Evolutionary conservation across 2,888 invertebrate genomes (phyloP).

Genomic region (Eurois occulta): DNA sequence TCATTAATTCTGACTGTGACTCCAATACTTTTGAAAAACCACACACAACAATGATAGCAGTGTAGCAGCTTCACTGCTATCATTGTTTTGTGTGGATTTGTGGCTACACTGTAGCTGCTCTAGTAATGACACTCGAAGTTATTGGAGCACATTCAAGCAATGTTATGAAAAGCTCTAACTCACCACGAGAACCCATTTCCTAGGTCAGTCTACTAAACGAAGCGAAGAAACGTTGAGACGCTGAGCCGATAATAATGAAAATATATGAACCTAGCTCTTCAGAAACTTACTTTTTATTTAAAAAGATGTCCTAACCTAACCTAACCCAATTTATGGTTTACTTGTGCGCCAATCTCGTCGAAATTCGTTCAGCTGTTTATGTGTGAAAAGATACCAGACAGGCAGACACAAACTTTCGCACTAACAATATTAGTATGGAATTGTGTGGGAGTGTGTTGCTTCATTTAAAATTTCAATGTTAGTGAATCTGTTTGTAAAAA

Average conservation of each 20-base stretch:
- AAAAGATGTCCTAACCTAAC: not conserved
- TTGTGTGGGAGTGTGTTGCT: too few relatives aligned
- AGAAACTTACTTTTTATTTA: not conserved
- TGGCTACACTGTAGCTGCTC: too few relatives aligned
- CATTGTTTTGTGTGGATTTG: too few relatives aligned
- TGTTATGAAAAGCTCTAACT: not conserved
- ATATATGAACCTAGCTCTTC: not conserved
- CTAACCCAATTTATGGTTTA: not conserved
- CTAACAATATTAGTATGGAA: too few relatives aligned
- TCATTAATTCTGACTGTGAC: not conserved
- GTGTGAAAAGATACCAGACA: not conserved
- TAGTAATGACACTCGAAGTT: not conserved
- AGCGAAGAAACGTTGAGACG: not conserved
- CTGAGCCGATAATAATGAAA: not conserved
- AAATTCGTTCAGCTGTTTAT: not conserved
- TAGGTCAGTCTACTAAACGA: not conserved
- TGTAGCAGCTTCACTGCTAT: too few relatives aligned
- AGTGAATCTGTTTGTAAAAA: too few relatives aligned
- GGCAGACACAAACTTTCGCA: not conserved
- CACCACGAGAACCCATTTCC: conserved; percentile 5
- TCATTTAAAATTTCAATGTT: too few relatives aligned
- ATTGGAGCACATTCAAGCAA: not conserved
- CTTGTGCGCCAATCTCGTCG: not conserved
- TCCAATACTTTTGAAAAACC: not conserved
- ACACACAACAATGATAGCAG: not conserved